Evolutionary conservation across 37 sponge, comb jelly and placozoan species (phyloP).

Genomic region (Lycopodina hypogea): DNA sequence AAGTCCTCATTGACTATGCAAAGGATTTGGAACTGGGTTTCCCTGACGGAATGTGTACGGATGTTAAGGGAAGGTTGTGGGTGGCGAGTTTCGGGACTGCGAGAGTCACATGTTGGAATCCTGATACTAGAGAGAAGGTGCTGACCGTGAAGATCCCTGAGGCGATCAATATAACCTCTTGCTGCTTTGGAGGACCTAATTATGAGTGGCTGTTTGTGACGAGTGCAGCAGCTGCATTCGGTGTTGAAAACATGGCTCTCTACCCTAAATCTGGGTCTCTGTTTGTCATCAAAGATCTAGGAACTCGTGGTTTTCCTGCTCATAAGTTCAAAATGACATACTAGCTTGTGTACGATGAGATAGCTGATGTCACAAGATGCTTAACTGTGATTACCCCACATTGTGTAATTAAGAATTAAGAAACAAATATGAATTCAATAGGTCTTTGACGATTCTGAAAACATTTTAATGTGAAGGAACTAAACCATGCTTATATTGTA

Average conservation of each 20-base stretch:
- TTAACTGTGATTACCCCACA: too few species aligned
- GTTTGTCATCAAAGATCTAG: constrained; percentile 45
- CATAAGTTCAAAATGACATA: constrained; percentile 25
- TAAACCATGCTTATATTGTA: too few species aligned
- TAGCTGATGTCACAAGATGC: too few species aligned
- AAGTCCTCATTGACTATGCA: constrained; percentile 24
- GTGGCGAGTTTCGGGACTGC: constrained; percentile 23
- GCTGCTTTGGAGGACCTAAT: constrained; percentile 68
- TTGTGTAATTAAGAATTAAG: too few species aligned
- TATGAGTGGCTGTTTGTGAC: constrained; percentile 55
- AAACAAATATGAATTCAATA: too few species aligned
- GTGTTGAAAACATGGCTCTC: background rate
- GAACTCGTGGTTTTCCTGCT: constrained; percentile 34
- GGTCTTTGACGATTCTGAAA: too few species aligned
- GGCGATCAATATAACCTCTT: constrained; percentile 40
- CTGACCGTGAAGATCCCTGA: constrained; percentile 25
- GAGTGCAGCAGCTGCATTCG: background rate
- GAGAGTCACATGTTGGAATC: constrained; percentile 47
- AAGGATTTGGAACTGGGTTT: constrained; percentile 17
- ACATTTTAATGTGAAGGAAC: too few species aligned
- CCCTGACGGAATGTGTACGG: constrained; percentile 57
- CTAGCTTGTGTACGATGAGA: too few species aligned
- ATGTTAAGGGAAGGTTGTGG: constrained; percentile 50
- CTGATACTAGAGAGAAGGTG: constrained; percentile 29
- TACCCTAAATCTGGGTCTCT: constrained; percentile 45